A percentile compares a stretch with the other conserved stretches of the same genome.
phyloP scores from a whole-genome alignment of 2,113 vertebrate species.

The Nibea albiflora region DNA sequence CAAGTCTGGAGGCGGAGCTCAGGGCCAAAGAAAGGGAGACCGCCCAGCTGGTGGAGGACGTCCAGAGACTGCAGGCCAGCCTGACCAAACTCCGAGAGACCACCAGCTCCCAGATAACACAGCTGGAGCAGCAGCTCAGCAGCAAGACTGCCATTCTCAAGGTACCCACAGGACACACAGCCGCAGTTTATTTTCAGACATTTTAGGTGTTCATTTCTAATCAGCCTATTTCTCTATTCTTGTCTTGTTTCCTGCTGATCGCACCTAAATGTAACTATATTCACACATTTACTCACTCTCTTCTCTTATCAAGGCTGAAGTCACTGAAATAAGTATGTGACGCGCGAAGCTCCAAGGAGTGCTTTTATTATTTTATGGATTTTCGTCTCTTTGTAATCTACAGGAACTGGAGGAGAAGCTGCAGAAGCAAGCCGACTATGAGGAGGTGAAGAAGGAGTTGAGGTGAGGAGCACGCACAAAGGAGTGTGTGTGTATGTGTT shows the following conservation, averaged over 20 bases:
- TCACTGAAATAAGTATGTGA: slow-evolving; percentile 3
- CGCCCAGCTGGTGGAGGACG: slow-evolving; percentile 95
- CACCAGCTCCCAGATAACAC: slow-evolving; percentile 93
- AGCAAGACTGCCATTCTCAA: slow-evolving; percentile 92
- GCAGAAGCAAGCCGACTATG: slow-evolving; percentile 96
- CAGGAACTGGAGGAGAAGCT: slow-evolving; percentile 99
- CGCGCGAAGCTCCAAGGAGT: not conserved
- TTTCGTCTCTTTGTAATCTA: slow-evolving; percentile 54
- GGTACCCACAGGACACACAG: slow-evolving; percentile 73
- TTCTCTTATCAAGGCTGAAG: not conserved
- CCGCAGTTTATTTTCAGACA: not conserved
- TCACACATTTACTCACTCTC: not conserved
- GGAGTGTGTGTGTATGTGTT: slow-evolving; percentile 10
- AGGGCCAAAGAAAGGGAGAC: slow-evolving; percentile 97
- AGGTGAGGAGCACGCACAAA: slow-evolving; percentile 85
- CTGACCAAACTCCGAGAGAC: slow-evolving; percentile 95
- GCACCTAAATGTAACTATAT: not conserved
- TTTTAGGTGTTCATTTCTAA: not conserved
- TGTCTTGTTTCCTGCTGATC: not conserved
- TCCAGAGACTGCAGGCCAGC: slow-evolving; percentile 97
- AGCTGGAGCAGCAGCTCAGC: slow-evolving; percentile 95
- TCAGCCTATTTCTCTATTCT: not conserved
- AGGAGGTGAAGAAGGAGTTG: slow-evolving; percentile 98
- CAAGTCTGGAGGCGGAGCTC: slow-evolving; percentile 94
- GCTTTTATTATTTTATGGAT: slow-evolving; percentile 10